A percentile compares a stretch with the other conserved stretches of the same genome.
phyloP scores from a whole-genome alignment of 2,888 invertebrate species.

The Beris morrisii region DNA sequence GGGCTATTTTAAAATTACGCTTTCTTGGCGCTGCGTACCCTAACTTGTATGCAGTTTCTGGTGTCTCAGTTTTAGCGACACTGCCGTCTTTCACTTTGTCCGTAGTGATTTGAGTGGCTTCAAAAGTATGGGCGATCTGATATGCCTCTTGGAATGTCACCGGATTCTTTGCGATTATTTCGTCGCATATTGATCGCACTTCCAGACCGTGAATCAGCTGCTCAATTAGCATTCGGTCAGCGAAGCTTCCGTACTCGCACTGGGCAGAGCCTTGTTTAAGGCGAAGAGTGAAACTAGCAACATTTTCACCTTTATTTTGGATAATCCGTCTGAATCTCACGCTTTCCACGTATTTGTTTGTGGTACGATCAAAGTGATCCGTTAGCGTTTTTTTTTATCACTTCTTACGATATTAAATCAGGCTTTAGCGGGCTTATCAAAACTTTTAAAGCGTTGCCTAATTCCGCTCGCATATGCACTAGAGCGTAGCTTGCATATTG shows the following conservation, averaged over 20 bases:
- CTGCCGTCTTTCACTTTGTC: not conserved
- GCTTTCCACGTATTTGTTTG: constrained; percentile 15
- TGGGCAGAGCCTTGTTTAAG: constrained; percentile 21
- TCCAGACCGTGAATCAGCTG: constrained; percentile 23
- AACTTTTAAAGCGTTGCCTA: constrained; percentile 36
- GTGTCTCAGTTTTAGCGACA: not conserved
- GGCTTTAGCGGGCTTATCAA: constrained; percentile 19
- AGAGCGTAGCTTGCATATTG: constrained; percentile 24
- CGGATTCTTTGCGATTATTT: constrained; percentile 19
- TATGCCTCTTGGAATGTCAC: constrained; percentile 27
- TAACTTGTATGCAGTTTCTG: not conserved
- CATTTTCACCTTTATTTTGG: constrained; percentile 10
- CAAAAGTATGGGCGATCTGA: constrained; percentile 4
- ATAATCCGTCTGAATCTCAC: constrained; percentile 11
- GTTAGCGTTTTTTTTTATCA: constrained; percentile 5
- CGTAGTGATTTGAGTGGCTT: not conserved
- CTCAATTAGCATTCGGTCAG: constrained; percentile 28
- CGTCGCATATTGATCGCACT: constrained; percentile 16
- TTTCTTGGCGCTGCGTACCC: constrained; percentile 4
- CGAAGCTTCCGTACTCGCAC: constrained; percentile 24
- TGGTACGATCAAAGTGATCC: constrained; percentile 9
- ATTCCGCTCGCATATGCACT: constrained; percentile 36
- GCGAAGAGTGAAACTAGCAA: constrained; percentile 4
- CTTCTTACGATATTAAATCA: constrained; percentile 11
- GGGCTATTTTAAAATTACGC: not conserved